A percentile compares a stretch with the other conserved stretches of the same genome.
These are phyloP conservation scores for Napeogenes sylphis DNA, from an alignment of 2,888 invertebrate genomes.

Conservation along the genomic window DNA sequence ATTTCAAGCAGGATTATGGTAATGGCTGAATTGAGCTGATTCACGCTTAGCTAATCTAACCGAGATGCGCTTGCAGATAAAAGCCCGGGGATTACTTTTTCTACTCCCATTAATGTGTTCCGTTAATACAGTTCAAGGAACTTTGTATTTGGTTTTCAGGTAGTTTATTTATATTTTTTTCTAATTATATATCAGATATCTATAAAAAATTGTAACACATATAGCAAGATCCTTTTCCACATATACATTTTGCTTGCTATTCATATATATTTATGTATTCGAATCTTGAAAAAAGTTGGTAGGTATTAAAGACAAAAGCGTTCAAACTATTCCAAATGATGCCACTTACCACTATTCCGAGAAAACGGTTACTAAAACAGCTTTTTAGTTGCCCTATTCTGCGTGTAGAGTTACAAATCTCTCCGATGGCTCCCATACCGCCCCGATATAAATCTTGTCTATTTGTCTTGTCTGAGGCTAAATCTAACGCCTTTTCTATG, in stretches of 20 bases:
- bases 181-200: not conserved
- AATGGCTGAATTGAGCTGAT: slow-evolving; percentile 36
- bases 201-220: too few species aligned
- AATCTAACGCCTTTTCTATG: slow-evolving; percentile 7
- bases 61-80: slow-evolving; percentile 31
- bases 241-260: too few species aligned
- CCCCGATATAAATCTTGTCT: slow-evolving; percentile 17
- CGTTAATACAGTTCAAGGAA: not conserved
- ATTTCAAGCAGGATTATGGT: slow-evolving; percentile 35
- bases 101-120: slow-evolving; percentile 1
- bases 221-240: too few species aligned
- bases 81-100: slow-evolving; percentile 18
- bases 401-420: slow-evolving; percentile 46
- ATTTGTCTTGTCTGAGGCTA: slow-evolving; percentile 11
- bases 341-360: slow-evolving; percentile 41
- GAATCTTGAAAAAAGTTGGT: slow-evolving; percentile 5
- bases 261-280: not conserved
- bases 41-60: slow-evolving; percentile 34
- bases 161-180: not conserved
- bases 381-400: slow-evolving; percentile 41
- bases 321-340: slow-evolving; percentile 31
- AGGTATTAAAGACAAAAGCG: slow-evolving; percentile 25
- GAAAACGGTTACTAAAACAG: slow-evolving; percentile 48
- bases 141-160: not conserved
- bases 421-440: slow-evolving; percentile 29